phyloP scores from a whole-genome alignment of 2,888 invertebrate genomes.

The Drosophila anomelani region DNA sequence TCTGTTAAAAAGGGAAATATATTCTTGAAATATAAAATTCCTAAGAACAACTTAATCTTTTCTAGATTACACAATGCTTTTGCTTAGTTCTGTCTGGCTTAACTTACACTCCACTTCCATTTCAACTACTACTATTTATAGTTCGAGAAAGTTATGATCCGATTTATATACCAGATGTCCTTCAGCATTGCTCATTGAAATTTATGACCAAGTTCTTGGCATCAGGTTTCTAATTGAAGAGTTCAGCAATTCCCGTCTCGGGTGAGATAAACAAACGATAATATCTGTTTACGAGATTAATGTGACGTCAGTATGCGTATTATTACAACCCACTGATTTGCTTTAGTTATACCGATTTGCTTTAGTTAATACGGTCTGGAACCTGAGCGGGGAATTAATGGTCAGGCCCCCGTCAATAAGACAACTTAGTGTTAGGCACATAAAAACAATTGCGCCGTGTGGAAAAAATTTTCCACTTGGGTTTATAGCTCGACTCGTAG shows the following conservation, averaged over 20 bases:
- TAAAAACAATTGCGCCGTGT: slow-evolving; percentile 56
- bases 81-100: background rate
- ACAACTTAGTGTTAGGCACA: slow-evolving; percentile 25
- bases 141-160: slow-evolving; percentile 26
- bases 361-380: slow-evolving; percentile 18
- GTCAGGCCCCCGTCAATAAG: slow-evolving; percentile 19
- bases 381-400: slow-evolving; percentile 13
- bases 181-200: slow-evolving; percentile 11
- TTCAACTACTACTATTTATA: background rate
- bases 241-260: slow-evolving; percentile 4
- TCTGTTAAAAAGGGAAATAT: background rate
- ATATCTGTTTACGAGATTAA: slow-evolving; percentile 1
- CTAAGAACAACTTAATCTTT: background rate
- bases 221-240: slow-evolving; percentile 32
- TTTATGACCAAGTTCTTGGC: slow-evolving; percentile 35
- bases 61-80: background rate
- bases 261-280: slow-evolving; percentile 32
- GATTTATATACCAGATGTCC: slow-evolving; percentile 3
- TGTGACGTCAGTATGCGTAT: slow-evolving; percentile 26
- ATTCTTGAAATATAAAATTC: background rate
- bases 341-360: slow-evolving; percentile 8
- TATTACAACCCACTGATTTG: slow-evolving; percentile 2
- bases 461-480: slow-evolving; percentile 56
- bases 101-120: background rate
- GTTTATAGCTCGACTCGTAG: slow-evolving; percentile 9